Evolutionary conservation across 1,140 invertebrate species (phyloP), one percentile per base, ranked within the genome.

Genomic region (Hylaeus anthracinus): DNA sequence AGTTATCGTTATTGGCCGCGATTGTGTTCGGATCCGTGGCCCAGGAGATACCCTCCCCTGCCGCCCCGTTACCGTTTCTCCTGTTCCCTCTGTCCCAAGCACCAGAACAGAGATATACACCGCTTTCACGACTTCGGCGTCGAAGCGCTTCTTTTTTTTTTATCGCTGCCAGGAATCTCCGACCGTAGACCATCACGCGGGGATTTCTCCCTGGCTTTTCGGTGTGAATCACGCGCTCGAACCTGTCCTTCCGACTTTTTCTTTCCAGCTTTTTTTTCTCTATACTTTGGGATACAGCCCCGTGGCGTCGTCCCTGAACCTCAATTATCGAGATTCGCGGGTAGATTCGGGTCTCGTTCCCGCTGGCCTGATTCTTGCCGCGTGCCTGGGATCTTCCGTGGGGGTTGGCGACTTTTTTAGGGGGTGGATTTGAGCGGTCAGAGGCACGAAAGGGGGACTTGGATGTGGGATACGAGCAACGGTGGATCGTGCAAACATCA

Each of bases 1-100:
- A 82, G 67, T 85, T 86, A 87, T 87, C 84, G 61, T 72, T 72
- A 76, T 72, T 79, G 64, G 43, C 61, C 64, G 56, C 76, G 82
- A 69, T 64, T 72, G 63, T 66, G 55, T 70, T 65, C 66, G 61
- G 64, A 75, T 82, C 64, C 60, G 53, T 53, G 53, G 37, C 48
- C 66, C 37, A 39, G 39, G 12, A 48, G 72, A 37, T 60, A 53
- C 72, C 8, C 37, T 5, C 26, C 2, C 3, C 64, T 60, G 63
- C 75, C 58, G 15, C 55, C 41, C 55, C 10, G 1, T 26, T 43
- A 51, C 61, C 5, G 66, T 39, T 37, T 64, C 37, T 64, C 61
- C 37, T 39, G 8, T 5, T 39, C 60, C 9, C 39, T 66, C 41
- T n/a, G 14, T 66, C 64, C 4, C 5, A 66, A 53, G 9, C 15